Evolutionary conservation across 1,140 invertebrate species (phyloP).

Genomic region (Drosophila equinoxialis): DNA sequence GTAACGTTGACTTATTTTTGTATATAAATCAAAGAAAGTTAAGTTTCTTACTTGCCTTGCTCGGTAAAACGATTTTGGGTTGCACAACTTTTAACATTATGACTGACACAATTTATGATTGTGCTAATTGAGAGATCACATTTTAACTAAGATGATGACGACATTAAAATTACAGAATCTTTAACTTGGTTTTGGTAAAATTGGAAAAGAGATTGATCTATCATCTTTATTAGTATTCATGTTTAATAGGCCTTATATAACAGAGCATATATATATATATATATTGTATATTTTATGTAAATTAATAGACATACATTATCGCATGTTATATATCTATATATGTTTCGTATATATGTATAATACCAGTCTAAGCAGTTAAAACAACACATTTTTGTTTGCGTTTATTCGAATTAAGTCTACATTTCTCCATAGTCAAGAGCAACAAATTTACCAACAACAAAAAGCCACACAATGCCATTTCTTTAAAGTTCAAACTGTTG

Average conservation of each 20-base stretch:
- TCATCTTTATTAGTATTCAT: constrained; percentile 35
- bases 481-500: neutral
- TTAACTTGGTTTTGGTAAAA: neutral
- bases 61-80: neutral
- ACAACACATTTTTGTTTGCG: constrained; percentile 38
- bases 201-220: neutral
- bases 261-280: constrained; percentile 56
- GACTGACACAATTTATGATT: neutral
- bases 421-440: constrained; percentile 52
- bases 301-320: constrained; percentile 60
- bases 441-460: constrained; percentile 69
- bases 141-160: too few relatives aligned
- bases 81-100: neutral
- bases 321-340: constrained; percentile 22
- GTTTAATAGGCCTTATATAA: constrained; percentile 71
- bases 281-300: constrained; percentile 54
- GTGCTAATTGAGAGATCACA: neutral
- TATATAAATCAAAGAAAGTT: neutral
- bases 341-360: constrained; percentile 13
- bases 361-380: constrained; percentile 69
- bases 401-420: constrained; percentile 64
- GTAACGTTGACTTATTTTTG: too few relatives aligned
- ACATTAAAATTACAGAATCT: too few relatives aligned
- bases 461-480: constrained; percentile 41
- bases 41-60: neutral